These are phyloP conservation scores for Gavialis gangeticus DNA, from an alignment of 2,113 vertebrate species.

Conservation along the genomic window DNA sequence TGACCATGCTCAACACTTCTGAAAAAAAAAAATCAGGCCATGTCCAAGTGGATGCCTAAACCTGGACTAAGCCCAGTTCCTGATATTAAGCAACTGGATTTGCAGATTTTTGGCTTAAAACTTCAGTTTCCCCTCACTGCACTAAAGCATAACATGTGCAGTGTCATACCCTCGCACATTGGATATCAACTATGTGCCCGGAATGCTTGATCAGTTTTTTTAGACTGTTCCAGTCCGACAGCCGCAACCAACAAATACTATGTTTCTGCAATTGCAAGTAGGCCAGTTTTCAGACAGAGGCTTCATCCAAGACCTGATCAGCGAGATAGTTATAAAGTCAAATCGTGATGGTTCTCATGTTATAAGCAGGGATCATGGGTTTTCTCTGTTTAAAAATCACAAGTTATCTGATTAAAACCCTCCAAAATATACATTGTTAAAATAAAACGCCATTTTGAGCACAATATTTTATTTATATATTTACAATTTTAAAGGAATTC, in stretches of 20 bases:
- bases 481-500: no score
- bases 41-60: background rate
- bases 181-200: background rate
- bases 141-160: background rate
- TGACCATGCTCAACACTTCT: background rate
- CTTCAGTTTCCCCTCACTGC: rapidly evolving
- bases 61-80: background rate
- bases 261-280: background rate
- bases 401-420: no score
- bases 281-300: background rate
- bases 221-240: background rate
- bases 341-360: background rate
- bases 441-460: no score
- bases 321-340: background rate
- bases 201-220: background rate
- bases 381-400: no score
- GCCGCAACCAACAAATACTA: rapidly evolving
- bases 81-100: background rate
- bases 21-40: background rate
- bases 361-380: background rate
- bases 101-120: background rate
- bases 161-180: background rate
- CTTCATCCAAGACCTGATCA: background rate
- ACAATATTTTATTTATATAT: no score
- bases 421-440: no score